Evolutionary conservation across 2,888 invertebrate species (phyloP).

Genomic region (Cheilosia vulpina): DNA sequence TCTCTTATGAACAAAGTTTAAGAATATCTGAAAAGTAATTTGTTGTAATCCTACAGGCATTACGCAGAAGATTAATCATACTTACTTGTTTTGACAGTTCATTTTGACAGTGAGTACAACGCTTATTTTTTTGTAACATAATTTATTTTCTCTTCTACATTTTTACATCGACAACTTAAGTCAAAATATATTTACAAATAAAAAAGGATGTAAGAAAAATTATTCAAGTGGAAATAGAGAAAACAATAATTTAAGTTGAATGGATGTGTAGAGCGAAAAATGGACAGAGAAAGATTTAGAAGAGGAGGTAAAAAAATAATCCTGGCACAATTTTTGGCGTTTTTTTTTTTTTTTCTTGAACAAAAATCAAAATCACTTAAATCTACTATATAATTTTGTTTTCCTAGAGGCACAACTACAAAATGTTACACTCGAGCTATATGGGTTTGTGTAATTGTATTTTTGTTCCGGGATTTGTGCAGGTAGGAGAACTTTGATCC

Average conservation of each 20-base stretch:
- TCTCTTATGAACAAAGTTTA: no score
- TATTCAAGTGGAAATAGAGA: slow-evolving; percentile 17
- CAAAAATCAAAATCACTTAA: slow-evolving; percentile 48
- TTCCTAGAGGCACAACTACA: slow-evolving; percentile 76
- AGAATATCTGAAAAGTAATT: no score
- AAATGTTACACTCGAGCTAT: slow-evolving; percentile 57
- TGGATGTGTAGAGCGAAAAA: background rate
- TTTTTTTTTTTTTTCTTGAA: slow-evolving; percentile 41
- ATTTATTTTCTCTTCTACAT: slow-evolving; percentile 62
- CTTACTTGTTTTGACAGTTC: no score
- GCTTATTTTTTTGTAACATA: slow-evolving; percentile 46
- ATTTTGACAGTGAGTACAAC: background rate
- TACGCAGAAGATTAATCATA: no score
- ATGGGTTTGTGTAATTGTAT: slow-evolving; percentile 13
- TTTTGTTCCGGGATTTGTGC: slow-evolving; percentile 27
- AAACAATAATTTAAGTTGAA: slow-evolving; percentile 46
- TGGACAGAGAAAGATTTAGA: background rate
- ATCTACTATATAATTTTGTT: slow-evolving; percentile 53
- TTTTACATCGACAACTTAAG: slow-evolving; percentile 71
- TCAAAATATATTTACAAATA: slow-evolving; percentile 63
- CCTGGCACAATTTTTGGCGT: slow-evolving; percentile 64
- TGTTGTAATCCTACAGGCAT: no score
- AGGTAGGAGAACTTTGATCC: slow-evolving; percentile 51
- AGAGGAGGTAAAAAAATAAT: slow-evolving; percentile 53
- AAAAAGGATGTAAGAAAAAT: slow-evolving; percentile 32